These are phyloP conservation scores for human (Homo sapiens) DNA, from an alignment of 2,113 vertebrate genomes.

Conservation along the genomic window DNA sequence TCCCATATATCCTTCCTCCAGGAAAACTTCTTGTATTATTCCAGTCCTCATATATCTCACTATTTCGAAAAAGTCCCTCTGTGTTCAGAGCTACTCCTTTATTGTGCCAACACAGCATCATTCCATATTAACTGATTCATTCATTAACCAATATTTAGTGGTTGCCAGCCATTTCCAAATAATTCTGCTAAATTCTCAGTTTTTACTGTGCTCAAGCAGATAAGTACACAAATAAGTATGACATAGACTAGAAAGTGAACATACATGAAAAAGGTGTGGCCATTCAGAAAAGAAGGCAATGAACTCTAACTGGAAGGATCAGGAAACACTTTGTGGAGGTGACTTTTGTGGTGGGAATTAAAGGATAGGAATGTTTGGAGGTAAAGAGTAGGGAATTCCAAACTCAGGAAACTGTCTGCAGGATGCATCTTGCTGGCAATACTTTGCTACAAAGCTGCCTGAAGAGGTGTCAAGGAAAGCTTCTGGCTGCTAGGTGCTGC, in stretches of 20 bases:
- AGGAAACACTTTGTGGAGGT: not conserved
- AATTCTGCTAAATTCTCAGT: not conserved
- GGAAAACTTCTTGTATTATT: not conserved
- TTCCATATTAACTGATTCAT: too few relatives aligned
- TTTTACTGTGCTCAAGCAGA: not conserved
- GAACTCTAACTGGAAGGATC: not conserved
- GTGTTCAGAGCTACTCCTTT: too few relatives aligned
- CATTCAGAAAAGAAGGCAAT: not conserved
- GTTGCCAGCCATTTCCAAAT: not conserved
- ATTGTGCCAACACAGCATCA: not conserved
- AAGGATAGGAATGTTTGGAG: not conserved
- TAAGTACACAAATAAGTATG: not conserved
- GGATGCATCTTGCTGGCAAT: not conserved
- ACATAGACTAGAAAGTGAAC: not conserved
- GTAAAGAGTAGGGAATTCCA: not conserved
- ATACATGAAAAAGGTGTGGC: not conserved
- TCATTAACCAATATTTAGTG: not conserved
- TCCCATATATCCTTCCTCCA: not conserved
- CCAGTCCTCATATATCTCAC: not conserved
- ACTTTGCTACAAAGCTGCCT: not conserved
- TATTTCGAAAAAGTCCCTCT: not conserved
- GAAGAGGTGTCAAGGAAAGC: not conserved
- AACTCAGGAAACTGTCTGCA: not conserved
- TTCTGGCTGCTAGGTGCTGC: not conserved
- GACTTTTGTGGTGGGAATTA: not conserved